Percentiles rank a stretch among this genome's conserved stretches.
phyloP scores from a whole-genome alignment of 37 sponge, comb jelly and placozoan species.

The Aplysina aerophoba region DNA sequence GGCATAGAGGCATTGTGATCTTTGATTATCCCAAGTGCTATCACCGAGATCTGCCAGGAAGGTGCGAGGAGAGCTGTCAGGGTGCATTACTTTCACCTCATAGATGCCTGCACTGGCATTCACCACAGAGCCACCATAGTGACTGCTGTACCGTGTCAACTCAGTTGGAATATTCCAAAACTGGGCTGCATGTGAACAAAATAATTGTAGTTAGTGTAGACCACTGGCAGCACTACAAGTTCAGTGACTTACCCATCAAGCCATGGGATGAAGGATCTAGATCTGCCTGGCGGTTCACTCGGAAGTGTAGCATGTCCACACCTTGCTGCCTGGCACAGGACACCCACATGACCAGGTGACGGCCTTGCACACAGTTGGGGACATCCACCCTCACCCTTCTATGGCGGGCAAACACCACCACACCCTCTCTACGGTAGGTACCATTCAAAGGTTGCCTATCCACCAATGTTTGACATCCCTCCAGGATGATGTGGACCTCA shows the following conservation, averaged over 20 bases:
- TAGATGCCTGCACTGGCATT: conserved; percentile 7
- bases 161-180: conserved; percentile 75
- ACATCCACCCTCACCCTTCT: conserved; percentile 35
- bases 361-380: conserved; percentile 16
- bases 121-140: not conserved
- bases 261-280: conserved; percentile 13
- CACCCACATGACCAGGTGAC: conserved; percentile 34
- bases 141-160: conserved; percentile 33
- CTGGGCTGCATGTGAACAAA: conserved; percentile 53
- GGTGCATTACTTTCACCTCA: conserved; percentile 42
- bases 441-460: not conserved
- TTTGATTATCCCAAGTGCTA: conserved; percentile 65
- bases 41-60: conserved; percentile 54
- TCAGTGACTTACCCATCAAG: conserved; percentile 13
- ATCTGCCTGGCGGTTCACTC: not conserved
- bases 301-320: conserved; percentile 25
- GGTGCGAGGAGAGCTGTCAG: conserved; percentile 9
- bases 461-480: conserved; percentile 37
- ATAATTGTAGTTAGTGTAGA: not conserved
- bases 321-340: not conserved
- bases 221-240: too few relatives aligned
- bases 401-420: conserved; percentile 42
- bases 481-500: conserved; percentile 45
- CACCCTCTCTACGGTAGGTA: not conserved
- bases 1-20: conserved; percentile 57